A percentile compares a stretch with the other conserved stretches of the same genome.
Evolutionary conservation across 2,113 vertebrate genomes (phyloP).

Genomic region (Cyanoderma ruficeps): DNA sequence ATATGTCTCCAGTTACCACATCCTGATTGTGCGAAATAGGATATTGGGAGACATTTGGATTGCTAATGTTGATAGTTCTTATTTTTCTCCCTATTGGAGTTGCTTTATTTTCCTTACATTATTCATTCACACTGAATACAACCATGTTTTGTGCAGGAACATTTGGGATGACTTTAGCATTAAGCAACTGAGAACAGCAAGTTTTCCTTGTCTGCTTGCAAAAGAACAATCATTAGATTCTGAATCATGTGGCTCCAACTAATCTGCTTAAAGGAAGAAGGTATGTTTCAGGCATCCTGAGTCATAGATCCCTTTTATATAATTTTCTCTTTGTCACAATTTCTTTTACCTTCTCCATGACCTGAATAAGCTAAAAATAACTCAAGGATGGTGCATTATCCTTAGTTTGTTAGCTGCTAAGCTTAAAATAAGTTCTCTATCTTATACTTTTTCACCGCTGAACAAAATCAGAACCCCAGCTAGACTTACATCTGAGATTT

Average conservation of each 20-base stretch:
- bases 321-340: not conserved
- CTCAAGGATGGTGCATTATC: not conserved
- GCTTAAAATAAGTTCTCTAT: not conserved
- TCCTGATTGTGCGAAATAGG: not conserved
- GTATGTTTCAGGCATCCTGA: not conserved
- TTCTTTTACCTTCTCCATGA: not conserved
- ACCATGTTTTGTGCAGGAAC: not conserved
- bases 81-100: not conserved
- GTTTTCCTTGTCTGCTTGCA: not conserved
- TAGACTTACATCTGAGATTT: not conserved
- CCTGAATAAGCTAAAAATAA: not conserved
- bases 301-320: not conserved
- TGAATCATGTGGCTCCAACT: not conserved
- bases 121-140: not conserved
- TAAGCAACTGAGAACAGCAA: not conserved
- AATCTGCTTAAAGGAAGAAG: not conserved
- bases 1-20: not conserved
- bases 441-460: not conserved
- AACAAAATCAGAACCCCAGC: not conserved
- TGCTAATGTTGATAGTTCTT: not conserved
- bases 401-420: not conserved
- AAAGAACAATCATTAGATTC: not conserved
- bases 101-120: not conserved
- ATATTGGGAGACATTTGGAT: not conserved
- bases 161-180: not conserved